Conservation (phyloP, 2,797 vertebrate species). For the Danio tinwini region DNA sequence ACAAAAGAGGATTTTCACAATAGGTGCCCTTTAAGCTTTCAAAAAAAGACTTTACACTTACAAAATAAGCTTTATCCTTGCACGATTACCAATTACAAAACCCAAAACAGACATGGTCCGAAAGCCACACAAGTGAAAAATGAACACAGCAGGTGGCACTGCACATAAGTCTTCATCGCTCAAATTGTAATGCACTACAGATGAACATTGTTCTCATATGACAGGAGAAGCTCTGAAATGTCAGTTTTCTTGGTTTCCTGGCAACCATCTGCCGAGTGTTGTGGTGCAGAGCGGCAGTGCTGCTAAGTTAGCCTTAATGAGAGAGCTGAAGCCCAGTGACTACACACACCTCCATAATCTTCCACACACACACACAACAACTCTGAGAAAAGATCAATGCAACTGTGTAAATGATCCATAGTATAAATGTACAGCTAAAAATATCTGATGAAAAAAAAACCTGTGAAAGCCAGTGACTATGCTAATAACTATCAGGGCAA, state of each 20-base stretch:
- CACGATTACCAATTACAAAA: neutral
- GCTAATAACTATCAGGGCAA: neutral
- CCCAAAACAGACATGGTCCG: neutral
- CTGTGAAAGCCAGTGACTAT: neutral
- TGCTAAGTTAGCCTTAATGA: slow-evolving; percentile 59
- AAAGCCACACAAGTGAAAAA: slow-evolving; percentile 11
- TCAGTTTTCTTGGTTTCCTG: slow-evolving; percentile 58
- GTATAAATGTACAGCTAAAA: slow-evolving; percentile 6
- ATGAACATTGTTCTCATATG: slow-evolving; percentile 45
- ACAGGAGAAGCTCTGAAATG: slow-evolving; percentile 58
- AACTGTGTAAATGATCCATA: neutral
- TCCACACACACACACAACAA: slow-evolving; percentile 3
- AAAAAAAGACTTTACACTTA: too few species aligned
- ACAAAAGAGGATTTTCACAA: too few species aligned
- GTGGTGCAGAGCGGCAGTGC: slow-evolving; percentile 46
- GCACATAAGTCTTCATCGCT: neutral
- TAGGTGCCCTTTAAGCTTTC: too few species aligned
- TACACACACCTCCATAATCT: slow-evolving; percentile 47
- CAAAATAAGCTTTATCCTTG: neutral
- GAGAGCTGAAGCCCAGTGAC: slow-evolving; percentile 30
- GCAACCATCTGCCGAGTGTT: slow-evolving; percentile 60
- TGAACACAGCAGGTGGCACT: slow-evolving; percentile 3
- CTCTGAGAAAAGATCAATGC: neutral
- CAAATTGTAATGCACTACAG: slow-evolving; percentile 29
- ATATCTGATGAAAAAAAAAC: neutral